phyloP scores from a whole-genome alignment of 1,140 invertebrate genomes.

The Drosophila bocqueti region DNA sequence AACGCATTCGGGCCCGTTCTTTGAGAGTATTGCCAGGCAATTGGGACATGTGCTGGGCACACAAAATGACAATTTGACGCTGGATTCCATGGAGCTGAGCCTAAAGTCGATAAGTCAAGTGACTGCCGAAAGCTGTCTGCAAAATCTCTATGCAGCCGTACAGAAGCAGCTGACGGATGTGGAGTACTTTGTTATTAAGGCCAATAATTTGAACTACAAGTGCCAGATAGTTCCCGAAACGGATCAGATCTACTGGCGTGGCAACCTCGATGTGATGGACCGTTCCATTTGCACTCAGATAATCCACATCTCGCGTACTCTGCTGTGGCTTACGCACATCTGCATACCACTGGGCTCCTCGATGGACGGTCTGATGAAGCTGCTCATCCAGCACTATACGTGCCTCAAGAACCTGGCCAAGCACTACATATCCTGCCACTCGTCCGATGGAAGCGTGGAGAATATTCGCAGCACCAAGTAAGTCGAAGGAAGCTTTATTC shows the following conservation, averaged over 20 bases:
- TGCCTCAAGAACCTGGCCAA: constrained; percentile 75
- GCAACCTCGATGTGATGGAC: constrained; percentile 64
- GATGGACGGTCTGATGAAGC: constrained; percentile 73
- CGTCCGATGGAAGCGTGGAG: constrained; percentile 20
- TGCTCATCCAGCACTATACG: constrained; percentile 75
- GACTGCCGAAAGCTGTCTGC: constrained; percentile 65
- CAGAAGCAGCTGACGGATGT: constrained; percentile 78
- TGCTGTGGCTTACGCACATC: constrained; percentile 68
- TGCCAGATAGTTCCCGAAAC: constrained; percentile 71
- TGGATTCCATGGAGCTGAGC: constrained; percentile 29
- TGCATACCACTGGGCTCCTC: constrained; percentile 67
- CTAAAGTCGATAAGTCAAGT: constrained; percentile 62
- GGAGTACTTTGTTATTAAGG: constrained; percentile 77
- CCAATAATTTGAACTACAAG: constrained; percentile 75
- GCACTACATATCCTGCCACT: constrained; percentile 61
- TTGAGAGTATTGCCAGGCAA: constrained; percentile 66
- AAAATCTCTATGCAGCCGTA: constrained; percentile 63
- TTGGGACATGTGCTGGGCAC: constrained; percentile 59
- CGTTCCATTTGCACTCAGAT: constrained; percentile 77
- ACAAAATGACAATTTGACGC: constrained; percentile 42
- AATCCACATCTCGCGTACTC: constrained; percentile 69
- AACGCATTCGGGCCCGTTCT: constrained; percentile 75
- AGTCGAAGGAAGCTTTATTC: constrained; percentile 3
- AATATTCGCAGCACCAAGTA: constrained; percentile 68
- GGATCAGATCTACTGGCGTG: constrained; percentile 69